These are phyloP conservation scores for Hydrolagus colliei DNA, from an alignment of 2,797 vertebrate genomes.

Conservation along the genomic window DNA sequence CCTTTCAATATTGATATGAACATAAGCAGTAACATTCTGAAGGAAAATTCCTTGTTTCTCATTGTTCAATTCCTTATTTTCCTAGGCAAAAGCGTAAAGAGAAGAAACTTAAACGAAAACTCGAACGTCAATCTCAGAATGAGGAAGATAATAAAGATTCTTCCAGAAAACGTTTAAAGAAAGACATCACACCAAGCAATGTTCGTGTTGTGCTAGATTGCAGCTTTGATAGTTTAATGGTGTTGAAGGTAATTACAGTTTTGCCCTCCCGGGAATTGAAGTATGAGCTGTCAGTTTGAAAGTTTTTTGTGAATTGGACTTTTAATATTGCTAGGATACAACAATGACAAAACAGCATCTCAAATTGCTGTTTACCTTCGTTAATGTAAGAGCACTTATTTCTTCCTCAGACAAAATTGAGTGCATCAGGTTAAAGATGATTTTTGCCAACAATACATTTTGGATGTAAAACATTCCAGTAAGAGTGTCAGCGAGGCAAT, in stretches of 20 bases:
- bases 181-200: constrained; percentile 59
- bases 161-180: constrained; percentile 62
- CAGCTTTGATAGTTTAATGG: constrained; percentile 86
- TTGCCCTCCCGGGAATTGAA: too few relatives aligned
- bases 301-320: too few relatives aligned
- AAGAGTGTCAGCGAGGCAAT: neutral
- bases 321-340: too few relatives aligned
- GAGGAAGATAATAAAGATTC: constrained; percentile 49
- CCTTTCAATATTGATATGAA: neutral
- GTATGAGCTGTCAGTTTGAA: too few relatives aligned
- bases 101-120: constrained; percentile 78
- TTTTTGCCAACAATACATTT: neutral
- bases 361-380: too few relatives aligned
- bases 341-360: too few relatives aligned
- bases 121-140: constrained; percentile 59
- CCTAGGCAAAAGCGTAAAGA: constrained; percentile 81
- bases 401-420: too few relatives aligned
- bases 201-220: constrained; percentile 86
- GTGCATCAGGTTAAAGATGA: too few relatives aligned
- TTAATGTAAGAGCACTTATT: neutral
- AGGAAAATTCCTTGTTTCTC: neutral
- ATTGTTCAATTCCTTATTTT: neutral
- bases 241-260: constrained; percentile 64
- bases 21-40: neutral
- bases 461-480: too few relatives aligned